Evolutionary conservation across 2,888 invertebrate species (phyloP).

Genomic region (Drosophila parthenogenetica): DNA sequence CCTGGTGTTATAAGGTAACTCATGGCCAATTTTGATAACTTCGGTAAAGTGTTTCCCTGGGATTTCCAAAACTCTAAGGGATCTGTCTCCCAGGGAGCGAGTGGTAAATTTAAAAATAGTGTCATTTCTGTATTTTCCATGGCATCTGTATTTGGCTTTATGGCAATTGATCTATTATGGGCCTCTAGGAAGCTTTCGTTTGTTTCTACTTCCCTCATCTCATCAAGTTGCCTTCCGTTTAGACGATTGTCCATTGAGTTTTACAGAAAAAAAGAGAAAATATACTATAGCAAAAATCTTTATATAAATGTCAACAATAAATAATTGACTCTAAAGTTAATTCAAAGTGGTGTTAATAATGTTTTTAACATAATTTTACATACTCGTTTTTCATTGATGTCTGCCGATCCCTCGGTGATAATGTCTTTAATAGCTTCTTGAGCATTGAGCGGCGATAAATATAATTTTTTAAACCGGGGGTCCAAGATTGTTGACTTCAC

Average conservation of each 20-base stretch:
- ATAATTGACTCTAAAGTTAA: too few relatives aligned
- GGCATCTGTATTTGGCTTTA: neutral
- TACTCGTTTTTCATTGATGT: too few relatives aligned
- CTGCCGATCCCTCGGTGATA: neutral
- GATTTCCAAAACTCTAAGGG: slow-evolving; percentile 16
- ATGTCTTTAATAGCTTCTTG: neutral
- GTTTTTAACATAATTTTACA: too few relatives aligned
- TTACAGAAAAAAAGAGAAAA: too few relatives aligned
- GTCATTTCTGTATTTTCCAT: neutral
- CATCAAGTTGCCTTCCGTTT: too few relatives aligned
- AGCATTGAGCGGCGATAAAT: neutral
- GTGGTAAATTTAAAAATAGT: too few relatives aligned
- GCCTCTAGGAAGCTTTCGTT: too few relatives aligned
- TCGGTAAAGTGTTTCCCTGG: slow-evolving; percentile 10
- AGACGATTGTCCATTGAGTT: neutral
- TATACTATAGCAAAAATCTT: too few relatives aligned
- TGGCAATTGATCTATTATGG: too few relatives aligned
- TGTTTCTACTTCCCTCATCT: too few relatives aligned
- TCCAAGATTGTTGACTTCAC: neutral
- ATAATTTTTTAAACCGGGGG: slow-evolving; percentile 1
- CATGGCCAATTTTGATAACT: slow-evolving; percentile 11
- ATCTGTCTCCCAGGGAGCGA: neutral
- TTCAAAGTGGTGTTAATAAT: too few relatives aligned
- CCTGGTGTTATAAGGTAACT: slow-evolving; percentile 21
- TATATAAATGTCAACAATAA: too few relatives aligned